These are phyloP conservation scores for Regulus satrapa DNA, from an alignment of 2,113 vertebrate genomes.

Conservation along the genomic window DNA sequence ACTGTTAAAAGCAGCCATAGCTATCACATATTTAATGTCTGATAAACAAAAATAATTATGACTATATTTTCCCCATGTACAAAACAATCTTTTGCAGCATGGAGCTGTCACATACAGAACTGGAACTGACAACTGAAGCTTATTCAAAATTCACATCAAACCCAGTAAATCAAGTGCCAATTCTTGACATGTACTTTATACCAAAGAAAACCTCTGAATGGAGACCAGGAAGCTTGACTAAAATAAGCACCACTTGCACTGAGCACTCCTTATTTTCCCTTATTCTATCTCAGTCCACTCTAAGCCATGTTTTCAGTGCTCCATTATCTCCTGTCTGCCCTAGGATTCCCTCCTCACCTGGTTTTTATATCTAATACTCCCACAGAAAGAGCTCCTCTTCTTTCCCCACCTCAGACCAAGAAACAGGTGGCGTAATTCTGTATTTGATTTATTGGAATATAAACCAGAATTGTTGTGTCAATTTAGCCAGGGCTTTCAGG, in stretches of 20 bases:
- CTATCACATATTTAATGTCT: neutral
- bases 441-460: neutral
- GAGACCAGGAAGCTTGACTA: neutral
- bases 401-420: neutral
- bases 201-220: neutral
- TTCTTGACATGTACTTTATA: neutral
- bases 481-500: neutral
- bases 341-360: neutral
- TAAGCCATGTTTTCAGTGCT: neutral
- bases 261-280: neutral
- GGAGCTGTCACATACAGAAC: neutral
- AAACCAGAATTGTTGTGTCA: neutral
- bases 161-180: neutral
- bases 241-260: neutral
- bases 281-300: neutral
- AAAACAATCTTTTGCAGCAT: neutral
- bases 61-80: neutral
- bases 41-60: neutral
- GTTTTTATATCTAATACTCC: neutral
- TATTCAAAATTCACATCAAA: neutral
- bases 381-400: neutral
- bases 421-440: neutral
- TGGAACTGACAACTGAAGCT: neutral
- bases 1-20: neutral
- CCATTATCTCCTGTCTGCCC: neutral